Evolutionary conservation across 2,888 invertebrate species (phyloP), one percentile per base, ranked within the genome.

Genomic region (Cephonodes hylas): DNA sequence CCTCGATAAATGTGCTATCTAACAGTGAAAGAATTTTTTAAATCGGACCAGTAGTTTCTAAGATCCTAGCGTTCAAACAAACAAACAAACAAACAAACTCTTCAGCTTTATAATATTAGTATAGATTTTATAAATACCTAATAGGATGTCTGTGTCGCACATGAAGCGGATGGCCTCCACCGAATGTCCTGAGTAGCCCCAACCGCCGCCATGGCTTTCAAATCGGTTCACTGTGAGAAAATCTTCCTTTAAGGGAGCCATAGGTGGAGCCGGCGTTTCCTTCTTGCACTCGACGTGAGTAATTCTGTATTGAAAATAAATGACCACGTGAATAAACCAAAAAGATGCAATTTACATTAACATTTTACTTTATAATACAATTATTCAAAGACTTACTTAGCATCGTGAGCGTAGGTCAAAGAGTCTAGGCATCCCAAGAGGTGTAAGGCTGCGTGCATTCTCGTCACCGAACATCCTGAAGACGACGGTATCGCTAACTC

Each of bases 121-220:
- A n/a, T n/a, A n/a, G n/a, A n/a, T n/a, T n/a, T n/a, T n/a, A n/a
- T n/a, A n/a, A n/a, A n/a, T 79, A 94, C 94, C 94, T 23, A 99
- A 87, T 27, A 97, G 84, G 64, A 99, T 95, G 83, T 99, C 99
- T 3, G 97, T 96, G 82, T 99, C 98, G 59, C 96, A 95, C 95
- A 97, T 97, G 83, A 99, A 99, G 57, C 99, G 94, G 67, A 99
- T 96, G 0, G 99, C 99, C 87, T 99, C 99, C 23, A 99, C 96
- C 2, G 98, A 98, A 81, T 99, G 98, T 0, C 97, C 98, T 0
- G 98, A 98, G 86, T 99, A 99, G 1, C 99, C 99, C 99, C 99
- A 99, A 4, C 99, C 99, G 25, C 99, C 99, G 1, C 99, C 99
- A 78, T 98, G 97, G 85, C 97, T 97, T 83, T 98, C 98, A 85